These are phyloP conservation scores for Aradophagus sp. DNA, from an alignment of 1,140 invertebrate species.

Conservation along the genomic window DNA sequence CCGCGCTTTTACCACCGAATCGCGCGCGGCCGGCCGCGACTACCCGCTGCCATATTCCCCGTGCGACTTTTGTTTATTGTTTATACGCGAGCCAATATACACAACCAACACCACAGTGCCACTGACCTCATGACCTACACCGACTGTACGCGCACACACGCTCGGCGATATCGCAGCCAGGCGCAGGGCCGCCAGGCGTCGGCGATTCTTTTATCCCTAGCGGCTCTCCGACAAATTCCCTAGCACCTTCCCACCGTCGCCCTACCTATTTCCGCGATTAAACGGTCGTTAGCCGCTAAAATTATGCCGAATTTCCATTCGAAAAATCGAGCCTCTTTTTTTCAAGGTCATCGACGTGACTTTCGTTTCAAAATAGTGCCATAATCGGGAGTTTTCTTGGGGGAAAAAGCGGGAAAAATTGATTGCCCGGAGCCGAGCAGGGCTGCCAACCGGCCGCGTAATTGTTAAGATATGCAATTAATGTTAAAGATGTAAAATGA, in stretches of 20 bases:
- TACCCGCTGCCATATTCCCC: constrained; percentile 27
- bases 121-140: constrained; percentile 57
- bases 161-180: constrained; percentile 26
- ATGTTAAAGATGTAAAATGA: constrained; percentile 54
- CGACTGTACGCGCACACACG: constrained; percentile 47
- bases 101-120: constrained; percentile 57
- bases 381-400: neutral
- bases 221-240: constrained; percentile 21
- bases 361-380: constrained; percentile 7
- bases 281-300: neutral
- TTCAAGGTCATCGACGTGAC: too few relatives aligned
- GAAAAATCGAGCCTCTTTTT: too few relatives aligned
- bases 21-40: constrained; percentile 2
- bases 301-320: neutral
- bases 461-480: constrained; percentile 54
- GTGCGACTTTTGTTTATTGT: constrained; percentile 56
- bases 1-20: too few relatives aligned
- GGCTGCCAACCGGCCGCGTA: constrained; percentile 36
- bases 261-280: neutral
- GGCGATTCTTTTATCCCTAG: constrained; percentile 36
- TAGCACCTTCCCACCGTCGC: neutral
- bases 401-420: constrained; percentile 41
- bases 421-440: constrained; percentile 23
- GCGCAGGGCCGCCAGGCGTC: constrained; percentile 46
- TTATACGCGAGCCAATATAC: constrained; percentile 56